Conservation (phyloP, 1,140 invertebrate genomes). For the Potamilus streckersoni region DNA sequence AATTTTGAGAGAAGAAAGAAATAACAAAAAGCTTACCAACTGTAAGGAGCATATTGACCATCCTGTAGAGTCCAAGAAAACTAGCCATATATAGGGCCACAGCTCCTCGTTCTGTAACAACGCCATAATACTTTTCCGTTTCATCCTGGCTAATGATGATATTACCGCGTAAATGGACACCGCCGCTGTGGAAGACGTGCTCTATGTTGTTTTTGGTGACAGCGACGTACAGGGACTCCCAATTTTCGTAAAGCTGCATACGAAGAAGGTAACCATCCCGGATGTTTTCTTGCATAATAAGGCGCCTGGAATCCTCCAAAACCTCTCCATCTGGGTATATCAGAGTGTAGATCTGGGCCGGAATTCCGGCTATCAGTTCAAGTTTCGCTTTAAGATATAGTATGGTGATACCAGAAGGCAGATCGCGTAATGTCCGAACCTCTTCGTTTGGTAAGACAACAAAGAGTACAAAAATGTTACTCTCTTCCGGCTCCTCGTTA, state of each 20-base stretch:
- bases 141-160: conserved; percentile 35
- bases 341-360: conserved; percentile 48
- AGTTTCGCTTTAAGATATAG: conserved; percentile 40
- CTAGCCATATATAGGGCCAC: conserved; percentile 47
- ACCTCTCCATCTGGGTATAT: conserved; percentile 41
- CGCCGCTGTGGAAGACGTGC: conserved; percentile 44
- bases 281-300: conserved; percentile 42
- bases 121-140: conserved; percentile 25
- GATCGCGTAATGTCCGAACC: conserved; percentile 45
- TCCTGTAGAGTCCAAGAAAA: conserved; percentile 35
- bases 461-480: conserved; percentile 27
- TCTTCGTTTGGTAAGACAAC: conserved; percentile 49
- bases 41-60: conserved; percentile 45
- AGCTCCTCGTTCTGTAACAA: conserved; percentile 42
- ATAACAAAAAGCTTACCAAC: conserved; percentile 41
- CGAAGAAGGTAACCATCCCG: conserved; percentile 42
- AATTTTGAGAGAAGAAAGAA: neutral
- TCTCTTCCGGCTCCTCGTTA: no score
- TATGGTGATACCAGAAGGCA: conserved; percentile 44
- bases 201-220: conserved; percentile 38
- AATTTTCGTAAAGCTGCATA: conserved; percentile 27
- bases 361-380: conserved; percentile 48
- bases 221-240: conserved; percentile 31
- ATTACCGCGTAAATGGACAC: conserved; percentile 36
- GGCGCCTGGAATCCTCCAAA: conserved; percentile 36